Percentiles rank a stretch among this genome's conserved stretches.
Conservation (phyloP, 2,797 vertebrate species). For the Sardinella longiceps region DNA sequence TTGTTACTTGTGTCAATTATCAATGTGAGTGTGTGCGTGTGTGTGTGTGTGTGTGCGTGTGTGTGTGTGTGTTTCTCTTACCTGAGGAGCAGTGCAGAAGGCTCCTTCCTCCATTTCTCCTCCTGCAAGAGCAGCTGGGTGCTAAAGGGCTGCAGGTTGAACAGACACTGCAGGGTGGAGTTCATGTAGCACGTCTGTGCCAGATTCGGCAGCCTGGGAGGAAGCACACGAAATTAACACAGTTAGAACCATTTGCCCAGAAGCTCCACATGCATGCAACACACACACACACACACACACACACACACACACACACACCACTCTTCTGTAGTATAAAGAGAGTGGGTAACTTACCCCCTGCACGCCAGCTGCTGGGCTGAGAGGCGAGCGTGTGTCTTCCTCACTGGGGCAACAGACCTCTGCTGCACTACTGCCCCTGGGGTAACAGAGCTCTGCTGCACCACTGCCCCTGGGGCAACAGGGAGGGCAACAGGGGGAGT, state of each 20-base stretch:
- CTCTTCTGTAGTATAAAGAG: not conserved
- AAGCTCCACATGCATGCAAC: no score
- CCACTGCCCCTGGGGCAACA: no score
- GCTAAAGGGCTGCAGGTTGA: not conserved
- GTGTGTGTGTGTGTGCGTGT: not conserved
- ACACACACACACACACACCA: not conserved
- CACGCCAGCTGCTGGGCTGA: not conserved
- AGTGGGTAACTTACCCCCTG: constrained; percentile 2
- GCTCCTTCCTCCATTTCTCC: not conserved
- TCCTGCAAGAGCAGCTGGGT: not conserved
- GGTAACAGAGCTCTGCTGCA: no score
- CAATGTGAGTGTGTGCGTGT: not conserved
- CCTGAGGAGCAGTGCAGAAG: not conserved
- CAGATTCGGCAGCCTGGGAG: not conserved
- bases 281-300: no score
- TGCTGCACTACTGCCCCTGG: no score
- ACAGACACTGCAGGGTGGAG: not conserved
- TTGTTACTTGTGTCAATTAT: no score
- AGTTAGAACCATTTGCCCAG: no score
- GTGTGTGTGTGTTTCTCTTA: not conserved
- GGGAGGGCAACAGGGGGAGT: no score
- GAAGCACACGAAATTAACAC: not conserved
- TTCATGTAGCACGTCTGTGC: not conserved
- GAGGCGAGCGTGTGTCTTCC: not conserved
- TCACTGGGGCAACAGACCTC: not conserved